Evolutionary conservation across 2,888 invertebrate genomes (phyloP), one percentile per base, ranked within the genome.

Genomic region (Cheilosia impressa): DNA sequence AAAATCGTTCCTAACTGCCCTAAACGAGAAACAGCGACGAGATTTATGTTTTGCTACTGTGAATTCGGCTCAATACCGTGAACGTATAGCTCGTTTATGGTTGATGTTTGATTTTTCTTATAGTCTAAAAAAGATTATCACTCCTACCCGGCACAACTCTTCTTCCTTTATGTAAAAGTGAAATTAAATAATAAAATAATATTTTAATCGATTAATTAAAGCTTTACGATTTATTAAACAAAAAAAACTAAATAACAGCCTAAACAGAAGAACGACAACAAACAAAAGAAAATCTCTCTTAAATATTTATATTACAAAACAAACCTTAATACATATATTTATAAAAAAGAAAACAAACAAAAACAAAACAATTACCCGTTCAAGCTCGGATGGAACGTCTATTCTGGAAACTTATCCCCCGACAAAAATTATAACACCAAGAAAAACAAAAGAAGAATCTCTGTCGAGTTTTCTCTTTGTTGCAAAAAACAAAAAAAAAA

Each of bases 111-210:
- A 38, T 13, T 38, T 13, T 3, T 38, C 10, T 34, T 38, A 4
- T 38, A 38, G 9, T 38, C 13, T 4, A 0, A 3, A 13, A 13
- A n/a, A 45, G 24, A 60, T 6, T 52, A 19, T 15, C n/a, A 57
- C 5, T 4, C n/a, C 19, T 47, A 31, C 31, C 55, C 34, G 41
- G 57, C 47, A 57, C 57, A 57, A 47, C 78, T 83, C 76, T 63
- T 72, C 55, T 63, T 78, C 66, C 68, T 85, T 69, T 93, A 93
- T 93, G 92, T 92, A 90, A 92, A 92, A 92, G 90, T 91, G 93
- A 13, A 9, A 34, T 34, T 9, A 62, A 43, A 41, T 31, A 77
- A 58, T 34, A 34, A 53, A 52, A 76, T 17, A 24, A 24, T 38
- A 31, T 19, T 13, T 34, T 58, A 53, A 57, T 57, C 63, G 71